Conservation (phyloP, 2,113 vertebrate genomes). For the Abramis brama region DNA sequence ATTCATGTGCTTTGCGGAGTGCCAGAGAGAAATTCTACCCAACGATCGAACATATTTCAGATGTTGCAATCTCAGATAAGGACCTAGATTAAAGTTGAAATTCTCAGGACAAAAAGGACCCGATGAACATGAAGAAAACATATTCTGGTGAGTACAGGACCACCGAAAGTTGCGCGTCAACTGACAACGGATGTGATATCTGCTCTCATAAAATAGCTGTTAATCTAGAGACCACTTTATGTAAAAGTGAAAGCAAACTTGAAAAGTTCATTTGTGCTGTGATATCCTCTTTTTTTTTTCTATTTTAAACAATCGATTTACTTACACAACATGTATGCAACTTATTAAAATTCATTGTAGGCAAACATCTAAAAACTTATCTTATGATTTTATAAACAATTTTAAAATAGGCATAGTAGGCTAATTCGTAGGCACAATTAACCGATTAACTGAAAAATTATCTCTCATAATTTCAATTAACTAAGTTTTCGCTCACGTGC, state of each 20-base stretch:
- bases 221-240: not conserved
- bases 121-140: constrained; percentile 36
- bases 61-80: constrained; percentile 12
- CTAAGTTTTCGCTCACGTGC: not conserved
- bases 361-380: too few species aligned
- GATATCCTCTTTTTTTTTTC: not conserved
- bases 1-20: not conserved
- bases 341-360: not conserved
- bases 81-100: not conserved
- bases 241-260: constrained; percentile 26
- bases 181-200: not conserved
- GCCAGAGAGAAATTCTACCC: not conserved
- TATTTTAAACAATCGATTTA: not conserved
- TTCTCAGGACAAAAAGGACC: not conserved
- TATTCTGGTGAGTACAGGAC: constrained; percentile 24
- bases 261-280: not conserved
- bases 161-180: not conserved
- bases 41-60: not conserved
- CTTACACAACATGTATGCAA: not conserved
- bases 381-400: not conserved
- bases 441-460: not conserved
- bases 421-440: not conserved
- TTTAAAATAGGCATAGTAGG: not conserved
- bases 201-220: not conserved
- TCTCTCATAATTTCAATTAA: not conserved